A percentile compares a stretch with the other conserved stretches of the same genome.
Evolutionary conservation across 2,797 vertebrate species (phyloP).

Genomic region (Bufotes viridis): DNA sequence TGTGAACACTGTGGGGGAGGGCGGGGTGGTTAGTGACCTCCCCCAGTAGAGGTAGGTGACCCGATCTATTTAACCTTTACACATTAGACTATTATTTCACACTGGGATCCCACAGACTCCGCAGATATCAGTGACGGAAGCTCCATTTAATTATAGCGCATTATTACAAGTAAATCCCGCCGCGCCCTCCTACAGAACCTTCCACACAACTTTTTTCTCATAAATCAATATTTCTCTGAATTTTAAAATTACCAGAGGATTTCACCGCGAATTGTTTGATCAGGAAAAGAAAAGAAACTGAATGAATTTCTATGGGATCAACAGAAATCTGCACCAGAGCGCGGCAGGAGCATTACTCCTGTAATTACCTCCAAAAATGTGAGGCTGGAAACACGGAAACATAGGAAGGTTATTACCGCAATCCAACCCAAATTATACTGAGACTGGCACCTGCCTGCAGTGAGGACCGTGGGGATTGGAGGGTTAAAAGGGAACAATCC

Average conservation of each 20-base stretch:
- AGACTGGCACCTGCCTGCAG: neutral
- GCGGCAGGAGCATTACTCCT: neutral
- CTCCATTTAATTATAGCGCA: conserved; percentile 33
- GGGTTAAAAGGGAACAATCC: neutral
- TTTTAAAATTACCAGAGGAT: conserved; percentile 54
- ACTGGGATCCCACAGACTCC: neutral
- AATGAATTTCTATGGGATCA: conserved; percentile 48
- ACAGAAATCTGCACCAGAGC: conserved; percentile 14
- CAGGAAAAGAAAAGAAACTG: conserved; percentile 29
- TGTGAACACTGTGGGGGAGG: neutral
- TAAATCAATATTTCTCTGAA: conserved; percentile 54
- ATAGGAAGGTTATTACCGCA: neutral
- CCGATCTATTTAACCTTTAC: conserved; percentile 9
- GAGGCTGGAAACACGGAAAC: neutral
- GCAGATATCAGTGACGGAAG: neutral
- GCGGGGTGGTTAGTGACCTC: neutral
- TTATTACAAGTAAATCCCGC: conserved; percentile 43
- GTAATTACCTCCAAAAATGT: conserved; percentile 13
- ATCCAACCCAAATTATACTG: neutral
- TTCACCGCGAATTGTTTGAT: conserved; percentile 37
- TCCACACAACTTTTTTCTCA: neutral
- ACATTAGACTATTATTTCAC: neutral
- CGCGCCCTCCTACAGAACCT: neutral
- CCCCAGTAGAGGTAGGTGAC: neutral
- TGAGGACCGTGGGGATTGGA: neutral